Conservation (phyloP, 2,113 vertebrate genomes). For the Trinectes maculatus region DNA sequence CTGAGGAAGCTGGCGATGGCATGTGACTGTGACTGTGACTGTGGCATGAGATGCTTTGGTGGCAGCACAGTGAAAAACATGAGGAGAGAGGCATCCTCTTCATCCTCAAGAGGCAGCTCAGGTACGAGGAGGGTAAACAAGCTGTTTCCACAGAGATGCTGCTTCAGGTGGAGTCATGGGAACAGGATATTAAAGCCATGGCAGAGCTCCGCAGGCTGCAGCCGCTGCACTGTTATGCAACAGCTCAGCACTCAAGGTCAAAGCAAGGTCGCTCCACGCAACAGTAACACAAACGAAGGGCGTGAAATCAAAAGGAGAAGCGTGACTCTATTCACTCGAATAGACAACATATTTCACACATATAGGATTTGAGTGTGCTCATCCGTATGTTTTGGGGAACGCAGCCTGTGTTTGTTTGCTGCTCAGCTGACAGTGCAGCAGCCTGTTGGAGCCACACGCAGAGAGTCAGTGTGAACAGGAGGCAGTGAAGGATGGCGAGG, state of each 20-base stretch:
- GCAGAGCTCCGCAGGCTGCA: slow-evolving; percentile 52
- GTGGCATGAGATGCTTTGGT: slow-evolving; percentile 19
- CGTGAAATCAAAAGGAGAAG: slow-evolving; percentile 26
- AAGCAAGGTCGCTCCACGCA: slow-evolving; percentile 49
- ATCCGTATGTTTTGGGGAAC: slow-evolving; percentile 1
- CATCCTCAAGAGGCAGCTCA: slow-evolving; percentile 29
- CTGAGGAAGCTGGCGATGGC: slow-evolving; percentile 20
- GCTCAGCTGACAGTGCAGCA: slow-evolving; percentile 19
- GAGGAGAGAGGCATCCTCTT: no score
- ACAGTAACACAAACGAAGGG: neutral
- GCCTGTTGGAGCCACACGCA: slow-evolving; percentile 8
- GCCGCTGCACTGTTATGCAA: slow-evolving; percentile 56
- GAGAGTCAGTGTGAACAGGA: neutral
- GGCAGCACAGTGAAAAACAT: no score
- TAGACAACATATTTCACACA: neutral
- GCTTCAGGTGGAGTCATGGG: slow-evolving; percentile 39
- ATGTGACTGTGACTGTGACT: slow-evolving; percentile 18
- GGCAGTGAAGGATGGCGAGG: neutral
- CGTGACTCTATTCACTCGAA: slow-evolving; percentile 16
- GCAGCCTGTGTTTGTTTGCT: slow-evolving; percentile 19
- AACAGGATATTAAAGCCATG: slow-evolving; percentile 50
- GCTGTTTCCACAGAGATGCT: slow-evolving; percentile 35
- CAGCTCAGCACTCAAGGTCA: slow-evolving; percentile 61
- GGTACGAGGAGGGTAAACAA: slow-evolving; percentile 6
- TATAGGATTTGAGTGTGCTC: neutral